Conservation (phyloP, 2,797 vertebrate species). For the Myiothlypis coronata region DNA sequence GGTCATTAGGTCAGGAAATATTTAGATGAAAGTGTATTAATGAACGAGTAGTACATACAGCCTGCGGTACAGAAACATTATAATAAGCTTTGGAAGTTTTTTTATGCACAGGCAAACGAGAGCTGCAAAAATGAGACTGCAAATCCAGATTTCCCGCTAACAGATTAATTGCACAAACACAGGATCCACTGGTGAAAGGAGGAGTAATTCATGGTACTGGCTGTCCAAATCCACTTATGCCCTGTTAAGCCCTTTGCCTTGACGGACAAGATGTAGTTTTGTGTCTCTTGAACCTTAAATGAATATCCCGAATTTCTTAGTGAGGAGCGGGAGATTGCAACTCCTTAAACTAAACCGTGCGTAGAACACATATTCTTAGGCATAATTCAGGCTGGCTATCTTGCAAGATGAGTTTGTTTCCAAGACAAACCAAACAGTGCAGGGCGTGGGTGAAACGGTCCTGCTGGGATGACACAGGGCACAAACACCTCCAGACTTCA, state of each 20-base stretch:
- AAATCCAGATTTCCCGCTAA: not conserved
- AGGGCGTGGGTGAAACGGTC: not conserved
- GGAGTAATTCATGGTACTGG: not conserved
- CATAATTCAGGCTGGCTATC: not conserved
- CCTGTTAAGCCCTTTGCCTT: not conserved
- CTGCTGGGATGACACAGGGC: not conserved
- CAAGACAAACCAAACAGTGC: not conserved
- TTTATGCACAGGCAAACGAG: not conserved
- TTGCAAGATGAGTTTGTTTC: not conserved
- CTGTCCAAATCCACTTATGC: not conserved
- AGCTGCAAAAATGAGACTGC: not conserved
- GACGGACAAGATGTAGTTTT: not conserved
- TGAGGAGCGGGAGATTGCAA: not conserved
- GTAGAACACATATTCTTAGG: not conserved
- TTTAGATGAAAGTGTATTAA: not conserved
- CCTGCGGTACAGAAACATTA: accelerated
- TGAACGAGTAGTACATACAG: not conserved
- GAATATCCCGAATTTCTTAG: not conserved
- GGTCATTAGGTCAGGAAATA: not conserved
- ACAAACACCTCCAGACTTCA: not conserved
- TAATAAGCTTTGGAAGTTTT: not conserved
- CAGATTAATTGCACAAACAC: not conserved
- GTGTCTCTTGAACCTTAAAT: not conserved
- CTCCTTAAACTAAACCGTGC: not conserved
- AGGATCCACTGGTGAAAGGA: not conserved